Evolutionary conservation across 37 sponge, comb jelly and placozoan genomes (phyloP), one percentile per base, ranked within the genome.

Genomic region (Diacarnus erythraeanus): DNA sequence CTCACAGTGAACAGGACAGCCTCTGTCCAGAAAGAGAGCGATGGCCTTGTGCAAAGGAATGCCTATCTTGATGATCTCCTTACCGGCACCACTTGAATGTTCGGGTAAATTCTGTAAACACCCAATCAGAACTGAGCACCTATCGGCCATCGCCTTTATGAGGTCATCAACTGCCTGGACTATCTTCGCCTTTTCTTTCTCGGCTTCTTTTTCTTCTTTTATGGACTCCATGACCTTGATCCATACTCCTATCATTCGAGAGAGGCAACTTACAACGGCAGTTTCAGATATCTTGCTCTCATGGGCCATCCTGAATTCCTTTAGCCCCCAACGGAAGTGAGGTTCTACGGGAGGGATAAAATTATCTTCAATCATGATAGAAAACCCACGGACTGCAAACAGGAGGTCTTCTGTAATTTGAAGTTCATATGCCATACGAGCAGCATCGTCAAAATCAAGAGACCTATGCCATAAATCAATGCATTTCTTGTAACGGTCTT

Each of bases 361-460:
- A 2, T 59, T 54, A 65, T 76, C 41, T 0, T 63, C 47, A 33
- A 73, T 31, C 94, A 94, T 94, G 67, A 81, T 82, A 26, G 67
- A 75, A 38, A 94, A 90, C 15, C 91, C 91, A 57, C 92, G 59
- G 0, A 87, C 58, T 0, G 88, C 65, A 71, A 90, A 90, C 27
- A 94, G 66, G 23, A 94, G 69, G 42, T 94, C 94, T 54, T 90
- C 87, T 12, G 79, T 84, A 30, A 90, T 87, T 61, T 94, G 91
- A 21, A 94, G 84, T 54, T 94, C 94, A 57, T 90, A 94, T 2
- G 91, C 94, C 84, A 94, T 83, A 34, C 94, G 68, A 2, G 88
- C 88, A 0, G 91, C 91, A 33, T 90, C 76, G 56, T 94, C 94
- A 60, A 81, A 90, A n/a, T 87, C 82, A 34, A 94, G 79, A 0